Base-by-base conservation (phyloP, 2,797 vertebrate genomes). In the Remorina albescens region DNA sequence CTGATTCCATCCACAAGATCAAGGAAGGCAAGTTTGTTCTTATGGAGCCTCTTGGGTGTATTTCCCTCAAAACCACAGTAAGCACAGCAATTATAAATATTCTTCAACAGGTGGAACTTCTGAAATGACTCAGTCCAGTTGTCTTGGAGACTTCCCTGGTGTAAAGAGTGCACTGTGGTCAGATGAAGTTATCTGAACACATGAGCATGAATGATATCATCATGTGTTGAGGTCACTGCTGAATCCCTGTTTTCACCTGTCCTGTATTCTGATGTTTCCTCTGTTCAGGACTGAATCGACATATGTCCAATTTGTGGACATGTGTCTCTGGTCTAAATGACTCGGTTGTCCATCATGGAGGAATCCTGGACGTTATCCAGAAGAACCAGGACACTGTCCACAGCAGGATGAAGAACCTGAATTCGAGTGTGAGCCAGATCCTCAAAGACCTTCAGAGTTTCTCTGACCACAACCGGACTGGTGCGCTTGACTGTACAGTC, bases 281-380 rank as follows among this genome's bases (percentile, higher is more conserved):
- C 0, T 49, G 13, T 44, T 53, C 67, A 93, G 92, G 94, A 30
- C 93, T 99, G 58, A 96, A 92, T 63, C 93, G 89, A 67, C 96
- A 97, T 0, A 90, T 97, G 76, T 92, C 95, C 0, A 94, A 95
- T 57, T 93, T 99, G 75, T 98, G 96, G 97, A 94, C 72, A 0
- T 95, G 95, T 39, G 89, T 98, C 2, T 93, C 90, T 30, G 95
- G 95, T 39, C 84, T 96, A 54, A 99, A 99, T 59, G 81, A 91
- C 79, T 96, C 96, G 0, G 84, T 95, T 10, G 82, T 91, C 32
- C 76, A 71, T 1, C 96, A 97, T 0, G 93, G 92, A 1, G 92
- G 92, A 28, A 78, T 94, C 67, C 89, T 98, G 67, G 94, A 96
- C 61, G 92, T 94, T 47, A 85, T 97, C 34, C 92, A 95, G 42